Base-by-base conservation (phyloP, 2,888 invertebrate genomes). In the Lithophane leautieri region DNA sequence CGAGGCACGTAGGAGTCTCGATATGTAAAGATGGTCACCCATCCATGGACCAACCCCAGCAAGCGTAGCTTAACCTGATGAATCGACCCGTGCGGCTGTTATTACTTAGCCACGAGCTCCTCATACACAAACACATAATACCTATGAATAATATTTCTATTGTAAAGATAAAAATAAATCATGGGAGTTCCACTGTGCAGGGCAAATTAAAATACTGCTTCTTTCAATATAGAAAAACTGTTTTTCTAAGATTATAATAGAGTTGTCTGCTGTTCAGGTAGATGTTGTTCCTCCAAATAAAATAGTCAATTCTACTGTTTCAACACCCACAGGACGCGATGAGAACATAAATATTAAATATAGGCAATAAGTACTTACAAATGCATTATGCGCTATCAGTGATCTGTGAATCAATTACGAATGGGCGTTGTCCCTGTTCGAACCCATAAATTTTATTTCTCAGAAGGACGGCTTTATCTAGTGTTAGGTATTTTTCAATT, bases 341-440 rank as follows among this genome's bases (percentile, higher is more conserved):
- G 81, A 62, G 73, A 66, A 42, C 63, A 77, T 78, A 70, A 73
- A 82, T 83, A 81, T 65, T 82, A 62, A 76, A 54, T 73, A 61
- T 61, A 62, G 34, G 44, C 70, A 70, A 47, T 68, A 61, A 81
- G 73, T 78, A 66, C 74, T 68, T 50, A 61, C 63, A 70, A 72
- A 85, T 85, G 78, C 86, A 86, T 84, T 86, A 82, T 77, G 63
- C 58, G 69, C 47, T 87, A 85, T 81, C 83, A 81, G 67, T 83
- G 87, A 87, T 85, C 87, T 87, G 67, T 85, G 77, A 87, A 87
- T 81, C 88, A 86, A 76, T 86, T 87, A 83, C 72, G 60, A 76
- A 69, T 81, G 69, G 85, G 81, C 77, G 76, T 73, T 77, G 81
- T 86, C 85, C 77, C 81, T 83, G 77, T 77, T 81, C 56, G 34